These are phyloP conservation scores for Pipra filicauda DNA, from an alignment of 2,113 vertebrate species.

Conservation along the genomic window DNA sequence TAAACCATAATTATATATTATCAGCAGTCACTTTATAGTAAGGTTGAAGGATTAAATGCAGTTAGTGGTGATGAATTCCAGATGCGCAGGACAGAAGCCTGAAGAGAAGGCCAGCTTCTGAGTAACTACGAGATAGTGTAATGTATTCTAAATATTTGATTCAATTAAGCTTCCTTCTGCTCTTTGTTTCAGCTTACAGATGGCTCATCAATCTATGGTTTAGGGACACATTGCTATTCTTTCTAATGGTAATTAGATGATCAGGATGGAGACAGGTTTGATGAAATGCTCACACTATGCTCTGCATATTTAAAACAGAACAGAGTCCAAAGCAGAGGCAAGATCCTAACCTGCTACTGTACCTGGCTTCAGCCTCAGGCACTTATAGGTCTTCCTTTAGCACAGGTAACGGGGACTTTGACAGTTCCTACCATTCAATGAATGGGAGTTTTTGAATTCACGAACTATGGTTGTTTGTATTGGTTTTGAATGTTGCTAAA, in stretches of 20 bases:
- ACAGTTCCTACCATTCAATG: background rate
- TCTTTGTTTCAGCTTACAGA: conserved; percentile 67
- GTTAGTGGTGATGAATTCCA: conserved; percentile 53
- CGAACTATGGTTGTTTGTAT: background rate
- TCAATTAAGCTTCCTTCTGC: conserved; percentile 68
- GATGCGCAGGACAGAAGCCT: conserved; percentile 32
- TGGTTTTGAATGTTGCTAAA: background rate
- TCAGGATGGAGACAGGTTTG: conserved; percentile 57
- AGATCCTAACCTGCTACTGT: background rate
- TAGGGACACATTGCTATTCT: conserved; percentile 56
- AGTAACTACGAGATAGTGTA: conserved; percentile 34
- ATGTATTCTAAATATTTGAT: conserved; percentile 67
- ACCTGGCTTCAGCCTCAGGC: background rate
- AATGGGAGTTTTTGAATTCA: background rate
- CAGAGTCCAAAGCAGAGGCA: background rate
- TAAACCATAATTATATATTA: conserved; percentile 48
- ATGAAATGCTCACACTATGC: conserved; percentile 24
- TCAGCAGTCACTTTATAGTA: conserved; percentile 34
- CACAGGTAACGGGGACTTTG: background rate
- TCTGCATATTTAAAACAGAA: conserved; percentile 49
- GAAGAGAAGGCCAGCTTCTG: conserved; percentile 32
- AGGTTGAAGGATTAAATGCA: conserved; percentile 51
- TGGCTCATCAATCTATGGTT: conserved; percentile 66
- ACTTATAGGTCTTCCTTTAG: background rate
- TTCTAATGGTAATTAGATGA: conserved; percentile 66